These are phyloP conservation scores for Sebastes variabilis DNA, from an alignment of 2,797 vertebrate species.

Conservation along the genomic window DNA sequence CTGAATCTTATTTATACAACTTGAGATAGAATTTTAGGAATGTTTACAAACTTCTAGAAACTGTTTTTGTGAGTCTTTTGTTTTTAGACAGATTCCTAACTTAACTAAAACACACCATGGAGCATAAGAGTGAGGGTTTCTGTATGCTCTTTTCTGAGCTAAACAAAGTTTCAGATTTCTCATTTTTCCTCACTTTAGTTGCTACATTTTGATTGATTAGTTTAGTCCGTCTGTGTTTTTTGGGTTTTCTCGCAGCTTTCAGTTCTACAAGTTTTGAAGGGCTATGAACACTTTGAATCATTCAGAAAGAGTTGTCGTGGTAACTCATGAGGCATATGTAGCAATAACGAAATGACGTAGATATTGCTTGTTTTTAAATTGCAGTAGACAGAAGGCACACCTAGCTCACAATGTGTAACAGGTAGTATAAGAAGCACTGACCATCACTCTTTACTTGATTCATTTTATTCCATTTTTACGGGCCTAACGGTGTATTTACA, in stretches of 20 bases:
- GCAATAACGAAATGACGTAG: conserved; percentile 72
- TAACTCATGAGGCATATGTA: conserved; percentile 70
- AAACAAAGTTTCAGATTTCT: conserved; percentile 10
- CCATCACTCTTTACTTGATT: conserved; percentile 60
- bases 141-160: conserved; percentile 51
- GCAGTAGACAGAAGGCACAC: conserved; percentile 44
- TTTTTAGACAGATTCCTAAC: conserved; percentile 59
- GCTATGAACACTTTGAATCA: conserved; percentile 73
- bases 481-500: conserved; percentile 51
- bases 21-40: conserved; percentile 52
- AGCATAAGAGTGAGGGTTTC: conserved; percentile 16
- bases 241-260: conserved; percentile 26
- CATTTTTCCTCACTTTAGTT: conserved; percentile 1
- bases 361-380: conserved; percentile 46
- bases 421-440: conserved; percentile 83
- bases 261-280: conserved; percentile 71
- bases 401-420: conserved; percentile 64
- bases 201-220: background rate
- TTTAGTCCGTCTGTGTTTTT: conserved; percentile 5
- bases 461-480: conserved; percentile 58
- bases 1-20: conserved; percentile 48
- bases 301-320: conserved; percentile 29
- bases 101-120: conserved; percentile 30
- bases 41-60: conserved; percentile 74
- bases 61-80: conserved; percentile 28